Evolutionary conservation across 2,113 vertebrate genomes (phyloP), one percentile per base, ranked within the genome.

Genomic region (Burhinus oedicnemus): DNA sequence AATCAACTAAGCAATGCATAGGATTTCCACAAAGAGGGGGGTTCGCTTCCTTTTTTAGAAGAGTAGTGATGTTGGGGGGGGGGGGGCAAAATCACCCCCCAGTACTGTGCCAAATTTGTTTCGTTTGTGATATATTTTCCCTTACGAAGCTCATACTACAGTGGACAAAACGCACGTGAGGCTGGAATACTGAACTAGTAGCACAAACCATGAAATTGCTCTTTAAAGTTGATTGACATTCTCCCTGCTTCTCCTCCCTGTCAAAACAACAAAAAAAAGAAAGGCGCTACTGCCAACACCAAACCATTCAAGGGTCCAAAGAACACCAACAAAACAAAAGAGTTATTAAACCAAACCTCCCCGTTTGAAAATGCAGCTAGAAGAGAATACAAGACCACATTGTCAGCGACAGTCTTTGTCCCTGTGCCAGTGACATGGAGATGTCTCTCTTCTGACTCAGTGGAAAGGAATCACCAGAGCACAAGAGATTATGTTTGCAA

Each of bases 371-470:
- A 71, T 0, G 44, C 95, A 87, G 86, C 93, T 34, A 83, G 84
- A 54, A 36, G 94, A 80, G 94, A 95, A 95, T 74, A 97, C 96
- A 98, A 47, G 83, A 44, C 81, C 83, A 62, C 95, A 96, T 94
- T 97, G 97, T 97, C 89, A 93, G 95, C 64, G 14, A 26, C 11
- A 6, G 40, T 26, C 86, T 87, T 90, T 89, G 96, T 93, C 89
- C 94, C 83, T 3, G 14, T 91, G 95, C 95, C 97, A 97, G 79
- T 57, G 87, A 95, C 91, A 97, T 36, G 95, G 97, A 97, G 98
- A 98, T 36, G 94, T 98, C 91, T 80, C 93, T 98, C 94, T 95
- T 87, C 96, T 97, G 96, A 97, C 94, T 97, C 97, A 95, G 76
- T 54, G 75, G 70, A 76, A 96, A 94, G 95, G 93, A 94, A 96